phyloP scores from a whole-genome alignment of 2,113 vertebrate species.

The Panthera tigris region DNA sequence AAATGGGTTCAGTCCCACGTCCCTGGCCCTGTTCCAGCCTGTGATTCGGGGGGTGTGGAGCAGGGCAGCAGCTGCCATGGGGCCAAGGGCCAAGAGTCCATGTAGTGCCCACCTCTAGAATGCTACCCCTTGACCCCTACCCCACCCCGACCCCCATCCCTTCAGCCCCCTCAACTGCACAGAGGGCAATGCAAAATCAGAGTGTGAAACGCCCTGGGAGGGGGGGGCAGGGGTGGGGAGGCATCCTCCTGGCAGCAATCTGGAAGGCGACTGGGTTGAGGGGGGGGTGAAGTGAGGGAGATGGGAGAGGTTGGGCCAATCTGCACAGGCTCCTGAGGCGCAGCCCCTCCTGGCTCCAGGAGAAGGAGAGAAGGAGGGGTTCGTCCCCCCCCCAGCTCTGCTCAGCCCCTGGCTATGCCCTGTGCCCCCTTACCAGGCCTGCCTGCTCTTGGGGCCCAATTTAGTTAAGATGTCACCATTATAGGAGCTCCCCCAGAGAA shows the following conservation, averaged over 20 bases:
- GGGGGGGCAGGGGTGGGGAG: background rate
- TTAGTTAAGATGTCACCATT: slow-evolving; percentile 46
- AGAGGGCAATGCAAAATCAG: background rate
- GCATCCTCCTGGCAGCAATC: background rate
- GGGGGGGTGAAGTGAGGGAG: background rate
- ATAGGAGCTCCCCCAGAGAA: background rate
- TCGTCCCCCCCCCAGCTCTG: background rate
- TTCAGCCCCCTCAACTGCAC: background rate
- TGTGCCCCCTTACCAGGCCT: background rate
- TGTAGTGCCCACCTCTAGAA: background rate
- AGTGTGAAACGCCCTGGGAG: background rate
- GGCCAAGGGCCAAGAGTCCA: background rate
- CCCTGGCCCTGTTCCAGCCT: background rate
- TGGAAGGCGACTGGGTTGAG: background rate
- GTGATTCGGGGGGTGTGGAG: background rate
- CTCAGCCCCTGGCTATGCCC: background rate
- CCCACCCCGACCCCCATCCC: accelerated
- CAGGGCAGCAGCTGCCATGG: too few species aligned
- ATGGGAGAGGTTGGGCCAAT: background rate
- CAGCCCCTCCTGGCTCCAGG: background rate
- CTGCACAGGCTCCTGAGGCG: background rate
- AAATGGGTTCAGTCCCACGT: background rate
- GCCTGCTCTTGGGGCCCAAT: background rate
- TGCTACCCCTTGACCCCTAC: accelerated
- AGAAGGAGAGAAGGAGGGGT: background rate